phyloP scores from a whole-genome alignment of 1,140 invertebrate genomes.

The Zaprionus davidi region DNA sequence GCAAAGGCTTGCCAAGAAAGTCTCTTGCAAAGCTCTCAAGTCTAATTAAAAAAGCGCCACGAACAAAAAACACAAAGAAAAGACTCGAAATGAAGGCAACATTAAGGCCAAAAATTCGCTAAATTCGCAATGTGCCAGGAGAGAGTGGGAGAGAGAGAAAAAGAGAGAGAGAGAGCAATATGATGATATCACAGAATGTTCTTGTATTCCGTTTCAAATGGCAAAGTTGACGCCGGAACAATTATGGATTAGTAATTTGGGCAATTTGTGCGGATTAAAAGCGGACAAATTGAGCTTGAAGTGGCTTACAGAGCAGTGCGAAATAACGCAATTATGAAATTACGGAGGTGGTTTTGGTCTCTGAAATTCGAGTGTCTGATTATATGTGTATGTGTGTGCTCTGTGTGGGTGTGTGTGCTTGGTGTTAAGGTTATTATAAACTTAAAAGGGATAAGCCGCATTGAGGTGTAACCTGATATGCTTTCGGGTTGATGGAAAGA shows the following conservation, averaged over 20 bases:
- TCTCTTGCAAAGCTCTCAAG: constrained; percentile 53
- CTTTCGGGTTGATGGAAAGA: background rate
- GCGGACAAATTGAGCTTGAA: constrained; percentile 24
- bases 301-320: background rate
- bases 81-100: constrained; percentile 3
- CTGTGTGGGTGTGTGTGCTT: background rate
- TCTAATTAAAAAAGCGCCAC: constrained; percentile 62
- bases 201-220: constrained; percentile 19
- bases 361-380: background rate
- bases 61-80: constrained; percentile 13
- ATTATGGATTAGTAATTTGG: constrained; percentile 45
- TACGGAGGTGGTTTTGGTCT: background rate
- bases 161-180: background rate
- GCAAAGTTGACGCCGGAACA: constrained; percentile 42
- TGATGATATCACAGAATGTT: constrained; percentile 28
- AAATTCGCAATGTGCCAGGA: background rate
- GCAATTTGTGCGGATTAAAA: constrained; percentile 31
- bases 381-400: constrained; percentile 7
- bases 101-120: constrained; percentile 27
- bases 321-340: background rate
- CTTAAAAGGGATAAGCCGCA: background rate
- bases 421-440: constrained; percentile 1
- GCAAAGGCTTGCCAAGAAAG: constrained; percentile 26
- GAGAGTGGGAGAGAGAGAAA: background rate
- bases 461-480: background rate